These are phyloP conservation scores for Ochotona curzoniae DNA, from an alignment of 2,113 vertebrate species.

Conservation along the genomic window DNA sequence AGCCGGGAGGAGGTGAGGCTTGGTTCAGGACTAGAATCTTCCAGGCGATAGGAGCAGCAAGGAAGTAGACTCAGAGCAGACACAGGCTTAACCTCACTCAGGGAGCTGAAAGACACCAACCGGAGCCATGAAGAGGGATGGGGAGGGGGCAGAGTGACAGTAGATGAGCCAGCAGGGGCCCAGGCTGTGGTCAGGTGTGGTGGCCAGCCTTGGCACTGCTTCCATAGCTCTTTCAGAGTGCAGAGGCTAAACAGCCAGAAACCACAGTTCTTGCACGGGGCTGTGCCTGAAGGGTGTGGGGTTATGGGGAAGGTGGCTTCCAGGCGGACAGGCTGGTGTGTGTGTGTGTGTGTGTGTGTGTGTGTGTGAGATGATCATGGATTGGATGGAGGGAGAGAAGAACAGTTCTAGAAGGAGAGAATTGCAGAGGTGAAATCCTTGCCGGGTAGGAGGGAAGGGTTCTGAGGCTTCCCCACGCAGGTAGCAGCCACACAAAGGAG, in stretches of 20 bases:
- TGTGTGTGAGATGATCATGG: not conserved
- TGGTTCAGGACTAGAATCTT: not conserved
- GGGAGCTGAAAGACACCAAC: not conserved
- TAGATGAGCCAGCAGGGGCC: not conserved
- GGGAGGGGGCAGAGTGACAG: not conserved
- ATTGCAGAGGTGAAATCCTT: not conserved
- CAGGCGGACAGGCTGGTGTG: not conserved
- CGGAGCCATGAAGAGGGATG: too few species aligned
- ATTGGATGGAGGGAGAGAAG: not conserved
- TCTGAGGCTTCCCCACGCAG: not conserved
- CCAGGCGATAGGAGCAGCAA: accelerated
- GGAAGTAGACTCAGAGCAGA: not conserved
- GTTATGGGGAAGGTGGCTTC: not conserved
- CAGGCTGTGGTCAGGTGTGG: too few species aligned
- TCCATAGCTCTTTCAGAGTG: not conserved
- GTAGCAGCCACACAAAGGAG: accelerated
- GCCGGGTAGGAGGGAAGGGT: not conserved
- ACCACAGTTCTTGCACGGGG: not conserved
- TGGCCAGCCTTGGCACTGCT: not conserved
- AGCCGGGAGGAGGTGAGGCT: not conserved
- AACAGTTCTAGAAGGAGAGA: not conserved
- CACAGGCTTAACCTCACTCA: not conserved
- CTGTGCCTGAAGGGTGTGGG: not conserved
- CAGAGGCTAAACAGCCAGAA: not conserved
- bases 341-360: too few species aligned